These are phyloP conservation scores for Drosophila stalkeri DNA, from an alignment of 2,888 invertebrate genomes.

Conservation along the genomic window DNA sequence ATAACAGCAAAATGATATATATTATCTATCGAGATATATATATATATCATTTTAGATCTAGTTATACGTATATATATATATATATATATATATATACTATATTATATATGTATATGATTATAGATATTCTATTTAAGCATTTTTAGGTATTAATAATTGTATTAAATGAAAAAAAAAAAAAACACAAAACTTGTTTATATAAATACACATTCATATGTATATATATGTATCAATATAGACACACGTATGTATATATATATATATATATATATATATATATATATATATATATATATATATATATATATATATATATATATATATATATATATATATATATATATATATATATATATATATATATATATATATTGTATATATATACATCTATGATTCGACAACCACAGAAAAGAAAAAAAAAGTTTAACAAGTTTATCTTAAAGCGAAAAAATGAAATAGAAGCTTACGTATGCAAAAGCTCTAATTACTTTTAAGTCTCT, in stretches of 20 bases:
- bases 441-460: constrained; percentile 25
- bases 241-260: not conserved
- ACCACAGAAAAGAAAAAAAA: constrained; percentile 16
- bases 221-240: constrained; percentile 13
- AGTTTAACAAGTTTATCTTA: constrained; percentile 38
- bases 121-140: constrained; percentile 77
- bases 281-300: constrained; percentile 20
- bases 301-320: constrained; percentile 13
- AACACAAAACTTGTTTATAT: constrained; percentile 46
- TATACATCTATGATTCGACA: constrained; percentile 15
- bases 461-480: constrained; percentile 57
- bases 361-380: constrained; percentile 8
- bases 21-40: constrained; percentile 29
- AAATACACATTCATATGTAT: constrained; percentile 31
- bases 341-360: constrained; percentile 10
- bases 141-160: constrained; percentile 78
- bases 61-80: constrained; percentile 38
- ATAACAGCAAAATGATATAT: constrained; percentile 21
- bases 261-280: constrained; percentile 6
- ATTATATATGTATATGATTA: constrained; percentile 55
- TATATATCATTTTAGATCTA: constrained; percentile 21
- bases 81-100: constrained; percentile 43
- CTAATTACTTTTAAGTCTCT: constrained; percentile 61
- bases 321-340: constrained; percentile 3
- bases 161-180: constrained; percentile 59